These are phyloP conservation scores for Pomacea canaliculata DNA, from an alignment of 2,888 invertebrate genomes.

Conservation along the genomic window DNA sequence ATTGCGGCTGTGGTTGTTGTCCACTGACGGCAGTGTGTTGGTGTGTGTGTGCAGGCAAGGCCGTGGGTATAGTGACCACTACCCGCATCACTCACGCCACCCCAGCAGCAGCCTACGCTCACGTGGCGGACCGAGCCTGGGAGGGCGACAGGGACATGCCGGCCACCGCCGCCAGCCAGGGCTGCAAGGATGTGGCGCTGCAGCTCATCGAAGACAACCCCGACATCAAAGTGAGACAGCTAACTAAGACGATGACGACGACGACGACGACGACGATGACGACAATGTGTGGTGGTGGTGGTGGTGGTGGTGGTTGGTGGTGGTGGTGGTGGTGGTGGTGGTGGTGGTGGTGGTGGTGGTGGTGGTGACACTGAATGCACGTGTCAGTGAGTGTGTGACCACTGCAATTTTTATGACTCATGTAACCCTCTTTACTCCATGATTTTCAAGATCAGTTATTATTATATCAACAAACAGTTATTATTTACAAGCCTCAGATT, in stretches of 20 bases:
- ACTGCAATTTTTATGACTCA: background rate
- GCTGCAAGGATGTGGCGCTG: constrained; percentile 56
- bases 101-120: constrained; percentile 65
- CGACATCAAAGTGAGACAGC: constrained; percentile 41
- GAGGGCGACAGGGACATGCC: constrained; percentile 49
- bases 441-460: background rate
- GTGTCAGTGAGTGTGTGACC: background rate
- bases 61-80: constrained; percentile 66
- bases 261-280: no score
- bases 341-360: no score
- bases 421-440: background rate
- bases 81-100: constrained; percentile 69
- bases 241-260: background rate
- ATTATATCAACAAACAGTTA: no score
- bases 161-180: constrained; percentile 3
- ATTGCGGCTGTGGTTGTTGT: no score
- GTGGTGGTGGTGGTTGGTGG: no score
- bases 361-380: no score
- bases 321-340: no score
- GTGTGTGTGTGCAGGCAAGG: constrained; percentile 55
- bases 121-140: constrained; percentile 60
- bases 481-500: no score
- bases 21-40: no score
- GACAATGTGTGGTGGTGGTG: accelerated
- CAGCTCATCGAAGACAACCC: constrained; percentile 53